Percentiles rank a stretch among this genome's conserved stretches.
Conservation (phyloP, 2,888 invertebrate species). For the Enchytraeus crypticus region DNA sequence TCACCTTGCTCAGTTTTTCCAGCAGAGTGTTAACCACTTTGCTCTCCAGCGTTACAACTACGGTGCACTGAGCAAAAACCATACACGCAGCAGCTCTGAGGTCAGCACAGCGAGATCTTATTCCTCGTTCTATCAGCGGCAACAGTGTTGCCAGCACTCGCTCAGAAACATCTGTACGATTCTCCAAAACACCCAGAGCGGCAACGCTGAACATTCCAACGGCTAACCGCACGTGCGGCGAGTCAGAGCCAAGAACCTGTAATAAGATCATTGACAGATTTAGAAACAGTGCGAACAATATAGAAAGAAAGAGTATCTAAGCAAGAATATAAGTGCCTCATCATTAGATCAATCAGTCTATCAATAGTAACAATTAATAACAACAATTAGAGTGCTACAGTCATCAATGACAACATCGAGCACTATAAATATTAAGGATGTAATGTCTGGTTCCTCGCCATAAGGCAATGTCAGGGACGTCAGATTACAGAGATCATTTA, state of each 20-base stretch:
- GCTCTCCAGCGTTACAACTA: constrained; percentile 57
- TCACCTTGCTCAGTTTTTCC: constrained; percentile 55
- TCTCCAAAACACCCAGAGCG: constrained; percentile 60
- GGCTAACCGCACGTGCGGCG: constrained; percentile 57
- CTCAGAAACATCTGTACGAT: constrained; percentile 43
- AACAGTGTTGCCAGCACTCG: constrained; percentile 63
- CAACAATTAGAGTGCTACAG: no score
- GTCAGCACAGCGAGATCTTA: constrained; percentile 62
- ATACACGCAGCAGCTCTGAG: constrained; percentile 67
- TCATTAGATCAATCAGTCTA: no score
- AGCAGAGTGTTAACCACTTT: constrained; percentile 58
- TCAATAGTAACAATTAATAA: no score
- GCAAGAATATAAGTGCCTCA: no score
- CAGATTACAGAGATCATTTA: no score
- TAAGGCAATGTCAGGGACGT: no score
- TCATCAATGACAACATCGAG: no score
- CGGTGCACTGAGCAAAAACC: constrained; percentile 62
- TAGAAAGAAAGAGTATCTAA: no score
- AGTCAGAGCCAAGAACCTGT: constrained; percentile 24
- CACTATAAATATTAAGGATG: no score
- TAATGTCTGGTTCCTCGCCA: no score
- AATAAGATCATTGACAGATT: not conserved
- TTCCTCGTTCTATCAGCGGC: constrained; percentile 63
- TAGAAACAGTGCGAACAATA: no score
- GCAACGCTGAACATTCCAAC: constrained; percentile 73